Percentiles rank a stretch among this genome's conserved stretches.
phyloP scores from a whole-genome alignment of 2,113 vertebrate species.

The Actinemys pallida region DNA sequence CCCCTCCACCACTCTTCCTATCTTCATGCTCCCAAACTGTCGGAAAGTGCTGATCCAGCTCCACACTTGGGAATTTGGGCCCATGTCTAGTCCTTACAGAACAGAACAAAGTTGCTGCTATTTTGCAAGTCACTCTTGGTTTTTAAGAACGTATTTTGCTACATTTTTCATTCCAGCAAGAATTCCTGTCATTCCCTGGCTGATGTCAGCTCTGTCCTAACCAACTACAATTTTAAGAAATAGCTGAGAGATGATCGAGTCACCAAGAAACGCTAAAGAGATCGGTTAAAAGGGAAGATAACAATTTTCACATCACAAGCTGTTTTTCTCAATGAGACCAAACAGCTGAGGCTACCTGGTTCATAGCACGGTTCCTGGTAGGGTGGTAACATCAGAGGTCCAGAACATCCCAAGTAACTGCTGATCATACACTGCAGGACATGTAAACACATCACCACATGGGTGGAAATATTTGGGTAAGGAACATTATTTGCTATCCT shows the following conservation, averaged over 20 bases:
- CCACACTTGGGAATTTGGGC: background rate
- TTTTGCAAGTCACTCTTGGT: background rate
- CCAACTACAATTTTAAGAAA: background rate
- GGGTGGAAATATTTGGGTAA: slow-evolving; percentile 49
- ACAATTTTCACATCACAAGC: background rate
- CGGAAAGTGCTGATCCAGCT: background rate
- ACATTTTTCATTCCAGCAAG: background rate
- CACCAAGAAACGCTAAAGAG: background rate
- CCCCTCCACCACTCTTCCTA: background rate
- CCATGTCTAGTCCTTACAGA: background rate
- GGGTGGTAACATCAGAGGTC: slow-evolving; percentile 4
- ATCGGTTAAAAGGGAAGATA: slow-evolving; percentile 20
- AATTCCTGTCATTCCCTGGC: background rate
- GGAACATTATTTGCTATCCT: background rate
- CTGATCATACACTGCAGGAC: slow-evolving; percentile 32
- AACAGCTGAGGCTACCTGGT: slow-evolving; percentile 38
- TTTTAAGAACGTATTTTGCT: background rate
- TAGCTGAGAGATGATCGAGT: background rate
- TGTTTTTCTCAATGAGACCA: background rate
- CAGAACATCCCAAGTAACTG: slow-evolving; percentile 10
- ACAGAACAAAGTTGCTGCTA: background rate
- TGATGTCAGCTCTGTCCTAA: background rate
- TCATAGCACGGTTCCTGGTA: slow-evolving; percentile 8
- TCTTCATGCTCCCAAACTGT: background rate
- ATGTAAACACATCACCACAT: slow-evolving; percentile 44